These are phyloP conservation scores for Cyclophora albipunctata DNA, from an alignment of 2,888 invertebrate genomes.

Conservation along the genomic window DNA sequence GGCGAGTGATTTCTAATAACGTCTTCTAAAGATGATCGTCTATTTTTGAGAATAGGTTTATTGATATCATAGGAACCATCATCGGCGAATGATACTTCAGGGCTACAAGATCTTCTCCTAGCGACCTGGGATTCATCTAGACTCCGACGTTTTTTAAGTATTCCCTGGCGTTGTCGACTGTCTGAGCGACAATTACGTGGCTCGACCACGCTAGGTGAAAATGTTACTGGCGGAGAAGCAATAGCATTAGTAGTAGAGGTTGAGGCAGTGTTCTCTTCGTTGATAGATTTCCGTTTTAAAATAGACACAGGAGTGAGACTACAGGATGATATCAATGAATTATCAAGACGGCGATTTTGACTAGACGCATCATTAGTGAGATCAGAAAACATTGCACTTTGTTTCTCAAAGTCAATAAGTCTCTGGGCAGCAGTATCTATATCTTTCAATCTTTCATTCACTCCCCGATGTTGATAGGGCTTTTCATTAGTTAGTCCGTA, in stretches of 20 bases:
- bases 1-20: slow-evolving; percentile 78
- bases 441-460: slow-evolving; percentile 64
- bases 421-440: slow-evolving; percentile 72
- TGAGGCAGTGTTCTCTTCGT: slow-evolving; percentile 68
- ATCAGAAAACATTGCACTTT: slow-evolving; percentile 74
- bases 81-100: slow-evolving; percentile 78
- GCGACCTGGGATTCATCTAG: slow-evolving; percentile 86
- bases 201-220: slow-evolving; percentile 84
- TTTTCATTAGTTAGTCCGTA: slow-evolving; percentile 50
- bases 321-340: slow-evolving; percentile 48
- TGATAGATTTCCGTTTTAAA: slow-evolving; percentile 79
- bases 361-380: slow-evolving; percentile 69
- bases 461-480: slow-evolving; percentile 51
- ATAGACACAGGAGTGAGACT: slow-evolving; percentile 78
- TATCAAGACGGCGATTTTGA: slow-evolving; percentile 68
- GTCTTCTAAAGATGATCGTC: slow-evolving; percentile 83
- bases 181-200: slow-evolving; percentile 73
- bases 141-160: slow-evolving; percentile 88
- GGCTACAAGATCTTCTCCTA: slow-evolving; percentile 80
- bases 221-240: slow-evolving; percentile 84
- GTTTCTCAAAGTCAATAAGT: slow-evolving; percentile 72
- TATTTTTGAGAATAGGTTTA: slow-evolving; percentile 80
- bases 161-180: slow-evolving; percentile 81
- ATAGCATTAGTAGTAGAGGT: slow-evolving; percentile 64
- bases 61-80: slow-evolving; percentile 74